A percentile compares a stretch with the other conserved stretches of the same genome.
These are phyloP conservation scores for Dynastes grantii DNA, from an alignment of 2,888 invertebrate species.

Conservation along the genomic window DNA sequence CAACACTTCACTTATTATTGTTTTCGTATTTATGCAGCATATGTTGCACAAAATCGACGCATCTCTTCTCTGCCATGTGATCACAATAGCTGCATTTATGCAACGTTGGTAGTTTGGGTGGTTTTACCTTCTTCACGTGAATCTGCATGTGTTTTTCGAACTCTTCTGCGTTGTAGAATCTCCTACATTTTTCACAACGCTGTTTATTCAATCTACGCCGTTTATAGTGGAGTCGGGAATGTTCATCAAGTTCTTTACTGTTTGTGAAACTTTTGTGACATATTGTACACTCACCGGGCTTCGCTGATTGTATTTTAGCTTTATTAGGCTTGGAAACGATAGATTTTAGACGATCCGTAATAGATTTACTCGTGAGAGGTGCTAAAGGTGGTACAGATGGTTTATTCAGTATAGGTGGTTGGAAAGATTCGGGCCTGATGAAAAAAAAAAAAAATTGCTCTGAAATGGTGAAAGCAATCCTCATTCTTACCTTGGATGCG, in stretches of 20 bases:
- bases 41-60: constrained; percentile 10
- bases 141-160: background rate
- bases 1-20: too few relatives aligned
- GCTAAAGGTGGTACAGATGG: too few relatives aligned
- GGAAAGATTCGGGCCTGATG: too few relatives aligned
- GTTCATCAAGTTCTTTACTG: background rate
- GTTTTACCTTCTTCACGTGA: background rate
- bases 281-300: background rate
- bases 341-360: too few relatives aligned
- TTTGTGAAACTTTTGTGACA: background rate
- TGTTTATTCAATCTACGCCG: background rate
- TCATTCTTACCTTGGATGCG: constrained; percentile 4
- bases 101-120: background rate
- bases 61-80: background rate
- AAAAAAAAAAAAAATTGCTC: too few relatives aligned
- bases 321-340: too few relatives aligned
- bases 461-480: too few relatives aligned
- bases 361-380: too few relatives aligned
- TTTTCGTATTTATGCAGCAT: constrained; percentile 23
- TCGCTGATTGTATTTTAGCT: too few relatives aligned
- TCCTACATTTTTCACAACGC: background rate
- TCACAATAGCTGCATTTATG: constrained; percentile 18
- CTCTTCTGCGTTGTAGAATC: background rate
- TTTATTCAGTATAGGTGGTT: too few relatives aligned
- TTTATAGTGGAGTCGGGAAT: background rate